phyloP scores from a whole-genome alignment of 2,113 vertebrate genomes.

The Triplophysa tibetana region DNA sequence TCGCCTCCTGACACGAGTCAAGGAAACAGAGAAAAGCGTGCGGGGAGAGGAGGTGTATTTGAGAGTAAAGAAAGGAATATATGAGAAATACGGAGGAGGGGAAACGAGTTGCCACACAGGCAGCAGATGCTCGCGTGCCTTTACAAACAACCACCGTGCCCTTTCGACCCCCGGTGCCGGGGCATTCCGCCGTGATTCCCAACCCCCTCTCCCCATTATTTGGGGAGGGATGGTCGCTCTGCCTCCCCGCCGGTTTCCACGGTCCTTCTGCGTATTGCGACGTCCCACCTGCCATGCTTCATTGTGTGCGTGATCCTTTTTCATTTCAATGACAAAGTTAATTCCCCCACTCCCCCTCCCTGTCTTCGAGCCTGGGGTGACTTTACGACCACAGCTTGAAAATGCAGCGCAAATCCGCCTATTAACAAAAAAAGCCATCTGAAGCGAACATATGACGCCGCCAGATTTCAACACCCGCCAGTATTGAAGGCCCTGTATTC shows the following conservation, averaged over 20 bases:
- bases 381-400: constrained; percentile 77
- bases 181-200: constrained; percentile 60
- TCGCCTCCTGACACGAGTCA: constrained; percentile 4
- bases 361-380: constrained; percentile 70
- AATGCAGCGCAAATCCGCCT: constrained; percentile 48
- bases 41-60: neutral
- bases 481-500: constrained; percentile 20
- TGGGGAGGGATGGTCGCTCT: constrained; percentile 68
- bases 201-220: constrained; percentile 53
- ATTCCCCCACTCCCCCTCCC: constrained; percentile 61
- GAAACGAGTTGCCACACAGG: constrained; percentile 54
- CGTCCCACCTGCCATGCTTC: constrained; percentile 91
- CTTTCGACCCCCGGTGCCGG: constrained; percentile 74
- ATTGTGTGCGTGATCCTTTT: constrained; percentile 78
- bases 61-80: constrained; percentile 30
- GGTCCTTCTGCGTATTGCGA: constrained; percentile 64
- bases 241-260: constrained; percentile 69
- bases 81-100: constrained; percentile 40
- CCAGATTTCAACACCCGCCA: constrained; percentile 44
- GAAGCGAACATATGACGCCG: constrained; percentile 63
- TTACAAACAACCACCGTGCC: constrained; percentile 82
- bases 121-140: constrained; percentile 96
- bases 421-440: constrained; percentile 64
- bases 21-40: neutral
- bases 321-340: constrained; percentile 88